Base-by-base conservation (phyloP, 2,113 vertebrate species). In the Upupa epops region DNA sequence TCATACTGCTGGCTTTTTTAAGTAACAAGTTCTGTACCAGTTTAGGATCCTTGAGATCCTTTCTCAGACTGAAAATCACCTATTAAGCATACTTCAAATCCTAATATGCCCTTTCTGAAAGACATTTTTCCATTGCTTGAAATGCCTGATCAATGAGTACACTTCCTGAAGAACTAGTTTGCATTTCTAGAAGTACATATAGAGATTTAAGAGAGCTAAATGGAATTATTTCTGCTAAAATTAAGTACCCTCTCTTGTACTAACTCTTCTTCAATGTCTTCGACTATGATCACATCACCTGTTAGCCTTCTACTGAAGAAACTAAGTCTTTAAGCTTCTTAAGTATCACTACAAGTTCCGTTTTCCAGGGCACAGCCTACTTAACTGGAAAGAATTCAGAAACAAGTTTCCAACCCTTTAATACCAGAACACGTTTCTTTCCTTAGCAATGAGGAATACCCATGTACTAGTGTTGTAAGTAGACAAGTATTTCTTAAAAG, bases 261-360 rank as follows among this genome's bases (percentile, higher is more conserved):
- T 56, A 94, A 71, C 54, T 88, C 70, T 84, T 88, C 71, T 32
- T 65, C 70, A 83, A 42, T 82, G 73, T 74, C 56, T 94, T 68
- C 81, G 49, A 52, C 25, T 64, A 55, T 2, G 9, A 90, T 28
- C 64, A 93, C 45, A 89, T 90, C 83, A 90, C 86, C 80, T 88
- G 88, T 78, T 84, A 90, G 88, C 58, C 69, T 65, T 58, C 88
- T 68, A 80, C 63, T 83, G 70, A 75, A 83, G 16, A 88, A 89
- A 85, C 54, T 88, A 92, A 96, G 55, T 89, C 73, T 86, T 83
- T 95, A 91, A 95, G 85, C 93, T 84, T 78, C 94, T 94, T 92
- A 93, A 83, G 69, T 49, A 72, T 71, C 76, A 49, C 73, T 68
- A 48, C 19, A 83, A 76, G 80, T 86, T 83, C 86, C 3, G 5